phyloP scores from a whole-genome alignment of 2,888 invertebrate genomes.

The Sesamia inferens region DNA sequence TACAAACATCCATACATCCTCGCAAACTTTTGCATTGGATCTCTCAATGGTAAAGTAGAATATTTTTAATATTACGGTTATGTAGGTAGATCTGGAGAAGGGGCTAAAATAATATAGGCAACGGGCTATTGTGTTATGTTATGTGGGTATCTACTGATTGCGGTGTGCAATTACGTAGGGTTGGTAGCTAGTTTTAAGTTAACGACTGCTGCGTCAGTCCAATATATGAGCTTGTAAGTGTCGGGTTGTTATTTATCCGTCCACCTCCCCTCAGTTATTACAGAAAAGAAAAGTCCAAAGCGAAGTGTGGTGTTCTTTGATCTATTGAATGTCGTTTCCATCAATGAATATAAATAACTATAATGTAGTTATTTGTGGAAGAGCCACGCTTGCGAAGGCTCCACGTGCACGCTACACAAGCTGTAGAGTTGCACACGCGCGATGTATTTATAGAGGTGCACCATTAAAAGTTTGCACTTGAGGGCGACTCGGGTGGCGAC shows the following conservation, averaged over 20 bases:
- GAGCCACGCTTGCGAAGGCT: constrained; percentile 11
- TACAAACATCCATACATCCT: no score
- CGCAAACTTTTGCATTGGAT: no score
- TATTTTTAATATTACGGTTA: background rate
- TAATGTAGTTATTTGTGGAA: no score
- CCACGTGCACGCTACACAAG: constrained; percentile 37
- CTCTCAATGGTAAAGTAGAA: background rate
- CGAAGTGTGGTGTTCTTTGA: background rate
- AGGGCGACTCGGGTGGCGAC: constrained; percentile 12
- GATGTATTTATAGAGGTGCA: constrained; percentile 24
- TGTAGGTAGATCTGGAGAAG: background rate
- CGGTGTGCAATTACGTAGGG: no score
- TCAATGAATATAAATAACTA: constrained; percentile 12
- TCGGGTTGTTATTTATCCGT: no score
- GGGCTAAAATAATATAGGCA: background rate
- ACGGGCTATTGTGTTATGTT: background rate
- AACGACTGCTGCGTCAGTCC: no score
- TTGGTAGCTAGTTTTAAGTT: no score
- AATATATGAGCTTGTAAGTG: no score
- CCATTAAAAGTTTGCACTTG: constrained; percentile 17
- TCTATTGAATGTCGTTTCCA: background rate
- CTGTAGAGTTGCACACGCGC: constrained; percentile 24
- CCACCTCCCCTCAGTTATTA: no score
- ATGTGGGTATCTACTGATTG: no score
- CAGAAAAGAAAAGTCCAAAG: background rate